Conservation (phyloP, 2,113 vertebrate species). For the Phalacrocorax brasilianus region DNA sequence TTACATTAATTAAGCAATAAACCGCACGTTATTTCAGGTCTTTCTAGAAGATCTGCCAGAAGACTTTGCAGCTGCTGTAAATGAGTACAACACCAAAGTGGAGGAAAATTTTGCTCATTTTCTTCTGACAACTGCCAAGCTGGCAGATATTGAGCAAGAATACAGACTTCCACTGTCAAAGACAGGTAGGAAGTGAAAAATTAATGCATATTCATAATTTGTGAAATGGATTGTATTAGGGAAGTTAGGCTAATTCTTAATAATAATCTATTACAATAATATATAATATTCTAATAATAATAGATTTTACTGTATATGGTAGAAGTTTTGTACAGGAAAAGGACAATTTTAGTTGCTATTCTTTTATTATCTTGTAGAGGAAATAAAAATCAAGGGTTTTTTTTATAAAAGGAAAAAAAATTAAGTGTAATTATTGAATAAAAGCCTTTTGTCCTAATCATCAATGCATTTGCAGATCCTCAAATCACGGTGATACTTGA, state of each 20-base stretch:
- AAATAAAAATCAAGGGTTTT: not conserved
- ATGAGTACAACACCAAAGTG: slow-evolving; percentile 48
- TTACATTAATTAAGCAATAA: not conserved
- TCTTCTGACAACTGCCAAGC: slow-evolving; percentile 35
- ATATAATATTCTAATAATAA: too few species aligned
- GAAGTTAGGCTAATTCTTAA: not conserved
- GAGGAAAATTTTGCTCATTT: slow-evolving; percentile 51
- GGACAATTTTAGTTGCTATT: not conserved
- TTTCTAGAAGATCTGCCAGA: slow-evolving; percentile 54
- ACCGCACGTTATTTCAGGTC: not conserved
- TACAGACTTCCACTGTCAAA: slow-evolving; percentile 54
- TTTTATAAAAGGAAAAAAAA: not conserved
- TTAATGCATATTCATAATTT: not conserved
- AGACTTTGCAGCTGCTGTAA: slow-evolving; percentile 42
- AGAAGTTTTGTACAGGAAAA: not conserved
- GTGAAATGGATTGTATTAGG: not conserved
- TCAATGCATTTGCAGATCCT: not conserved
- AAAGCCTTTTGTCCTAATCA: not conserved
- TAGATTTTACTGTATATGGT: not conserved
- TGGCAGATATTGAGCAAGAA: slow-evolving; percentile 54
- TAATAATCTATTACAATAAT: too few species aligned
- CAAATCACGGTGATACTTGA: not conserved
- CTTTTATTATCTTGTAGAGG: not conserved
- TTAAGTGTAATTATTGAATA: not conserved
- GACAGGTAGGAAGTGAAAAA: slow-evolving; percentile 28